phyloP scores from a whole-genome alignment of 1,140 invertebrate genomes.

The Camponotus floridanus region DNA sequence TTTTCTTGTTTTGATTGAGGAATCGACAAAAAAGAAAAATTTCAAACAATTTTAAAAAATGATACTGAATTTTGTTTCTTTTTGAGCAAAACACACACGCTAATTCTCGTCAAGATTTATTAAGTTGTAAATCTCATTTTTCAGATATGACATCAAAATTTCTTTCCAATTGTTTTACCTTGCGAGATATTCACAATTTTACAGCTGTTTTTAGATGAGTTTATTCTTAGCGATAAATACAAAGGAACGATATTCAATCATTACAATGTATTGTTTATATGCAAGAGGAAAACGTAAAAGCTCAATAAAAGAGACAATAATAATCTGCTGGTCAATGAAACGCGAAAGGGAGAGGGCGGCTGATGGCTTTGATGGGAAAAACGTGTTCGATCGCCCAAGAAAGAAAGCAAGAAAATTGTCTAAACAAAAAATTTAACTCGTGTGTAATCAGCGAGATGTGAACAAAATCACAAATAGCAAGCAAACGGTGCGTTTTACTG shows the following conservation, averaged over 20 bases:
- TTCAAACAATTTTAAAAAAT: conserved; percentile 18
- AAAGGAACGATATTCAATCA: not conserved
- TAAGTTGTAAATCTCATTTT: not conserved
- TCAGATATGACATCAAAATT: not conserved
- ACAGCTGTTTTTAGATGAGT: not conserved
- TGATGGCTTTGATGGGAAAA: not conserved
- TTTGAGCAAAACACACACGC: not conserved
- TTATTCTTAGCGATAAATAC: not conserved
- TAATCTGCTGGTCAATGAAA: not conserved
- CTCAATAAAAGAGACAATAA: conserved; percentile 5
- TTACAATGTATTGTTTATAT: not conserved
- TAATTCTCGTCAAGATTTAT: not conserved
- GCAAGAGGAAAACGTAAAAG: not conserved
- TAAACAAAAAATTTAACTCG: conserved; percentile 51
- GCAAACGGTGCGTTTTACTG: conserved; percentile 58
- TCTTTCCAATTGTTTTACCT: not conserved
- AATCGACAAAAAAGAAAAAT: not conserved
- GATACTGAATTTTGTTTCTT: not conserved
- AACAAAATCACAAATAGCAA: conserved; percentile 62
- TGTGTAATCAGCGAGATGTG: conserved; percentile 48
- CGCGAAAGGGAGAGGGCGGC: not conserved
- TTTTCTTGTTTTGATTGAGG: conserved; percentile 7
- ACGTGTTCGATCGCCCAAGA: conserved; percentile 15
- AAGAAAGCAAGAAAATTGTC: conserved; percentile 43
- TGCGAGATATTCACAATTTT: not conserved